Base-by-base conservation (phyloP, 2,113 vertebrate genomes). In the Mastomys coucha region DNA sequence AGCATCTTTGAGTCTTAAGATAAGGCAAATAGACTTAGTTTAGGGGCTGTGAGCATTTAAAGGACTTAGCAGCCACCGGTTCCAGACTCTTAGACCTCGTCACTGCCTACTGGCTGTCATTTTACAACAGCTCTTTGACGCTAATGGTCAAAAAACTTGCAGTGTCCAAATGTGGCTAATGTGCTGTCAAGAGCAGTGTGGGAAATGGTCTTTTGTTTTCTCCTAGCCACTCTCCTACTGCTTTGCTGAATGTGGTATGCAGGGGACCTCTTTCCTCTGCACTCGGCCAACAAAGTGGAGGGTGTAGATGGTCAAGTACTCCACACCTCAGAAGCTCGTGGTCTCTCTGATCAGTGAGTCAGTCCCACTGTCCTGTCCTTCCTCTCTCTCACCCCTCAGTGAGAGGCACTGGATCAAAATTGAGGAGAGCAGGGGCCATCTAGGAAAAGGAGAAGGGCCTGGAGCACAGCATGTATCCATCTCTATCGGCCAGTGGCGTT, bases 261-360 rank as follows among this genome's bases (percentile, higher is more conserved):
- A 7, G 1, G 42, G 13, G 69, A 92, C 24, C 12, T n/a, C 19
- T 88, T 63, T 90, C 20, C 22, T 63, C 22, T 0, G 2, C 22
- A 24, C 70, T 80, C 58, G 22, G 81, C 13, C 13, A 63, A 60
- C 58, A 63, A 58, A 42, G 26, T 7, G 14, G 26, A 42, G 28
- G n/a, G 80, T 2, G 80, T 14, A 14, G n/a, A 14, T 42, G 80
- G 80, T 81, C 78, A 0, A 0, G 10, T 33, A 13, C 0, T 26
- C 24, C 51, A 6, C 69, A 65, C 36, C 12, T 63, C 75, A 16
- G 14, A 33, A 26, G 22, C 60, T 3, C 1, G 0, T 36, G 42
- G 33, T 69, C 42, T 49, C 31, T 36, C 20, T 39, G 67, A 33
- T 88, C 67, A 72, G 33, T 16, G 67, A 26, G 14, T 63, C 7